Evolutionary conservation across 2,113 vertebrate genomes (phyloP), one percentile per base, ranked within the genome.

Genomic region (Oryctolagus cuniculus): DNA sequence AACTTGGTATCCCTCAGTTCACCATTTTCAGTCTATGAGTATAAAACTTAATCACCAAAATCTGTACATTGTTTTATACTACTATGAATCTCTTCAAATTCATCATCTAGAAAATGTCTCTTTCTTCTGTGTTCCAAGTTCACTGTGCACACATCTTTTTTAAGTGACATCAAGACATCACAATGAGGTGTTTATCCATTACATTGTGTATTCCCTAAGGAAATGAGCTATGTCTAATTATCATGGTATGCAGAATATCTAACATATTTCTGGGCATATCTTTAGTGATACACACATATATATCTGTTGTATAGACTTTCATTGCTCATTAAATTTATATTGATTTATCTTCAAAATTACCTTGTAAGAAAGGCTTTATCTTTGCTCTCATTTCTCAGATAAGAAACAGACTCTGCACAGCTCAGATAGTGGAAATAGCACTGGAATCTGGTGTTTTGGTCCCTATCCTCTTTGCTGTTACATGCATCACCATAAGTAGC

Each of bases 341-440:
- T 82, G 67, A 89, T 93, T 88, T 74, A 67, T 78, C 74, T 85
- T 85, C 27, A 91, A 63, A 75, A 27, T 21, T 29, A 72, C 49
- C 27, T 74, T 89, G 21, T 93, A 3, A 84, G n/a, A 85, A 77
- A 80, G 85, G 15, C 17, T 86, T 75, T 72, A 64, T 81, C 58
- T 80, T 83, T 89, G 70, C 55, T 78, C 38, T 85, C 36, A 81
- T 82, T 64, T 89, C 15, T 91, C 36, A 85, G 24, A 34, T 84
- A 88, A 34, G 55, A 90, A 70, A 29, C 19, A 58, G 31, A 77
- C 51, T 74, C 38, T 58, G 21, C 77, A 6, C 53, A 72, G 34
- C 63, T 78, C 80, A 73, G 5, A 66, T 16, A 81, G 17, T 25
- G 6, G 53, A 12, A 8, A 6, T 78, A 66, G 34, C 21, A 85